phyloP scores from a whole-genome alignment of 2,113 vertebrate species.

The Myotis yumanensis region DNA sequence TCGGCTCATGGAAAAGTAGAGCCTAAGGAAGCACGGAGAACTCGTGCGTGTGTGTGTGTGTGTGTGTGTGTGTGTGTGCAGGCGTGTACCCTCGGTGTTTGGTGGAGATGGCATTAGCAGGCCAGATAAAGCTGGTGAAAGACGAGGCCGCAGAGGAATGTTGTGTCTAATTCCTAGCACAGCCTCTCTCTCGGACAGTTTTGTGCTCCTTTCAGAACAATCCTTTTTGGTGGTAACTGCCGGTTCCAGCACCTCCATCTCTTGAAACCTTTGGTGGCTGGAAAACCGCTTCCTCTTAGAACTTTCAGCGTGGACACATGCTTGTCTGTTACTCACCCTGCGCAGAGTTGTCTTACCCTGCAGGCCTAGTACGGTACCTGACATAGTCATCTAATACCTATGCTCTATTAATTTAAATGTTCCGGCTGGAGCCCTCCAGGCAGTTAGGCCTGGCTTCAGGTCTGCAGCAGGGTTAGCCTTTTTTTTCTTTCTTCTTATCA shows the following conservation, averaged over 20 bases:
- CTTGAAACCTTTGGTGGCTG: not conserved
- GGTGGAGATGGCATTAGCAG: not conserved
- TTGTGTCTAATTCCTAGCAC: constrained; percentile 20
- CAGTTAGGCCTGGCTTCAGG: not conserved
- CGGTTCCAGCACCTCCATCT: not conserved
- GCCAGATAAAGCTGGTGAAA: not conserved
- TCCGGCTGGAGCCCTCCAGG: not conserved
- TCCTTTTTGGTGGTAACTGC: not conserved
- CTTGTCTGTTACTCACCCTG: not conserved
- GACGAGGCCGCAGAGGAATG: not conserved
- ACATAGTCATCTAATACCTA: not conserved
- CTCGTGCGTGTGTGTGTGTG: not conserved
- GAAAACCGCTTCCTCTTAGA: not conserved
- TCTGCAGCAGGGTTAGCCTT: not conserved
- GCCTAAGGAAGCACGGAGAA: not conserved
- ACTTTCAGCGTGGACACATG: not conserved
- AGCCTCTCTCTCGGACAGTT: not conserved
- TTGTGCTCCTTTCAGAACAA: not conserved
- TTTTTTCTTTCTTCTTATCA: not conserved
- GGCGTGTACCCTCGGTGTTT: not conserved
- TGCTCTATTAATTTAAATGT: not conserved
- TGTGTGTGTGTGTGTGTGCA: not conserved
- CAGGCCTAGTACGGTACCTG: not conserved
- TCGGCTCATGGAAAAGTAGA: not conserved
- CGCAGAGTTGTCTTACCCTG: not conserved